Conservation (phyloP, 2,113 vertebrate species). For the Epinephelus fuscoguttatus region DNA sequence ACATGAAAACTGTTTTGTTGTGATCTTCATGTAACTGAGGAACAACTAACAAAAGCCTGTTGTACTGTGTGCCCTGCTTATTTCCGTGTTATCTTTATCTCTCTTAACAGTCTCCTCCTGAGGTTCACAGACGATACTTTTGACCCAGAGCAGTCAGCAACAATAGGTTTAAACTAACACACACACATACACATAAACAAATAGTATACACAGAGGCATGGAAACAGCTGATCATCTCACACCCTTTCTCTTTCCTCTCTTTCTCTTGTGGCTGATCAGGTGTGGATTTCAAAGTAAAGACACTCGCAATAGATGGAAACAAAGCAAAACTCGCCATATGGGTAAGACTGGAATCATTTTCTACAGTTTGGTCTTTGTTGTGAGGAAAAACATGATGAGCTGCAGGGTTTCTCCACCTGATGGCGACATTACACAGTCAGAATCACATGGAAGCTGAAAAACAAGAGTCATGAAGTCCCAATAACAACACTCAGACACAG, state of each 20-base stretch:
- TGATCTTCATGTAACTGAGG: background rate
- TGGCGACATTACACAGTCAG: constrained; percentile 49
- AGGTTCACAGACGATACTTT: constrained; percentile 98
- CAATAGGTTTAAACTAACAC: constrained; percentile 88
- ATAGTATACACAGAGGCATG: background rate
- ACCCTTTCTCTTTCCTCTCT: background rate
- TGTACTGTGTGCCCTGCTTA: constrained; percentile 11
- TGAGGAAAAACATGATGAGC: constrained; percentile 58
- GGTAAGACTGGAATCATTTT: constrained; percentile 82
- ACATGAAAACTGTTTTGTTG: background rate
- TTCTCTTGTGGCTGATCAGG: constrained; percentile 78
- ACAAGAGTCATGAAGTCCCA: background rate
- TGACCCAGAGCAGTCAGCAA: constrained; percentile 96
- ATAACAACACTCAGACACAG: background rate
- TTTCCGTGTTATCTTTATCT: constrained; percentile 13
- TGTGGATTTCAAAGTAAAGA: constrained; percentile 99
- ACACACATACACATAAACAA: background rate
- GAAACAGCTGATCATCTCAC: background rate
- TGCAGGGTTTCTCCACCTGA: constrained; percentile 39
- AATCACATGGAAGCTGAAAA: background rate
- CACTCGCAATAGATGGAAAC: constrained; percentile 96
- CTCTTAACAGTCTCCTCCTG: constrained; percentile 76
- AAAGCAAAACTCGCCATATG: constrained; percentile 98
- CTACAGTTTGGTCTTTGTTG: background rate
- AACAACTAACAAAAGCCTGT: background rate